phyloP scores from a whole-genome alignment of 2,113 vertebrate genomes.

The Ophiodon elongatus region DNA sequence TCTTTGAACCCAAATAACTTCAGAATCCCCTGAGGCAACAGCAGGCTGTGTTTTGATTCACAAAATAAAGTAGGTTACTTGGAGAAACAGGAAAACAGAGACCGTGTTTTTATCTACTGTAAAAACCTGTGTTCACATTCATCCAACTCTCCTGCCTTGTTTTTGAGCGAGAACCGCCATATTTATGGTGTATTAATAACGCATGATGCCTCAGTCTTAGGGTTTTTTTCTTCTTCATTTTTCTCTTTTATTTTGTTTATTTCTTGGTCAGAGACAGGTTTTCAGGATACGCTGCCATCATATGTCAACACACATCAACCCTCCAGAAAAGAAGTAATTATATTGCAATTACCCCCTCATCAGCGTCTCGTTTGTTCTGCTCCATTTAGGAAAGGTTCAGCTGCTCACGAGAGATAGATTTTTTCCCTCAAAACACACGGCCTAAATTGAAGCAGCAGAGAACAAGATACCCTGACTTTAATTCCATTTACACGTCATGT shows the following conservation, averaged over 20 bases:
- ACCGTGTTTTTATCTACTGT: neutral
- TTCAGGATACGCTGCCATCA: neutral
- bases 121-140: neutral
- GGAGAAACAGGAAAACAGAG: neutral
- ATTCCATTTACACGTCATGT: neutral
- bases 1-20: neutral
- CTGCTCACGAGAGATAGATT: neutral
- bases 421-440: no score
- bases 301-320: neutral
- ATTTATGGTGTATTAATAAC: neutral
- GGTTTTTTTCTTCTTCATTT: neutral
- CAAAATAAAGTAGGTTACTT: conserved; percentile 18
- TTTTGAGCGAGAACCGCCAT: neutral
- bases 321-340: neutral
- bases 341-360: no score
- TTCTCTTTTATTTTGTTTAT: neutral
- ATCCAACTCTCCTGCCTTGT: neutral
- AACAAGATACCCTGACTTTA: neutral
- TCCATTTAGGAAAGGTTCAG: no score
- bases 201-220: neutral
- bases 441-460: no score
- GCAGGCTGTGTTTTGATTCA: neutral
- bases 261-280: neutral
- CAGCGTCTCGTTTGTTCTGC: no score
- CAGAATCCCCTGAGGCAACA: neutral